These are phyloP conservation scores for Athalia cordata DNA, from an alignment of 2,888 invertebrate species.

Conservation along the genomic window DNA sequence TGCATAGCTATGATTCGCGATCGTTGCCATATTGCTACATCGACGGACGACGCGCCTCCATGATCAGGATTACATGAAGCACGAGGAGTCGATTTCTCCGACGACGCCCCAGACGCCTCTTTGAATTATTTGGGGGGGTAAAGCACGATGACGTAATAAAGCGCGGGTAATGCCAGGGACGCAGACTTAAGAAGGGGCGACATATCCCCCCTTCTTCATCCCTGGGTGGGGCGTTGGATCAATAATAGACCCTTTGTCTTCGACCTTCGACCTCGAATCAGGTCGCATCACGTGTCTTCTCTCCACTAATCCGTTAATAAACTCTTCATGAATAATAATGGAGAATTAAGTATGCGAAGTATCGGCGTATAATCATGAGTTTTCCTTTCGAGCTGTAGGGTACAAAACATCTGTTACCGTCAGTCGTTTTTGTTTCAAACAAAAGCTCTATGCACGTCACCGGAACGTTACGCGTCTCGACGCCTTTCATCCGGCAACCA, in stretches of 20 bases:
- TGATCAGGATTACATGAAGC: constrained; percentile 65
- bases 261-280: not conserved
- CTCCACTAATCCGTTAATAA: not conserved
- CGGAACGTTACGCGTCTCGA: constrained; percentile 69
- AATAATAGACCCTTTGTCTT: constrained; percentile 40
- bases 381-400: no score
- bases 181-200: constrained; percentile 55
- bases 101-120: constrained; percentile 46
- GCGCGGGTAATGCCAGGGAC: constrained; percentile 72
- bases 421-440: no score
- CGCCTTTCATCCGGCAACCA: constrained; percentile 65
- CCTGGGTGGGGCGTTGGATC: constrained; percentile 40
- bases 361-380: no score
- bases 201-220: constrained; percentile 40
- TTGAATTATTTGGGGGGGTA: constrained; percentile 57
- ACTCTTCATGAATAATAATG: no score
- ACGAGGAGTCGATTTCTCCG: constrained; percentile 56
- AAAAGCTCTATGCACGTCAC: not conserved
- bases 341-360: no score
- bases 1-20: not conserved
- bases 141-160: constrained; percentile 70
- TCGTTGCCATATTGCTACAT: constrained; percentile 57
- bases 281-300: not conserved
- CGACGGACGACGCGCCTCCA: constrained; percentile 70
- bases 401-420: no score